A percentile compares a stretch with the other conserved stretches of the same genome.
Conservation (phyloP, 2,113 vertebrate species). For the Eonycteris spelaea region DNA sequence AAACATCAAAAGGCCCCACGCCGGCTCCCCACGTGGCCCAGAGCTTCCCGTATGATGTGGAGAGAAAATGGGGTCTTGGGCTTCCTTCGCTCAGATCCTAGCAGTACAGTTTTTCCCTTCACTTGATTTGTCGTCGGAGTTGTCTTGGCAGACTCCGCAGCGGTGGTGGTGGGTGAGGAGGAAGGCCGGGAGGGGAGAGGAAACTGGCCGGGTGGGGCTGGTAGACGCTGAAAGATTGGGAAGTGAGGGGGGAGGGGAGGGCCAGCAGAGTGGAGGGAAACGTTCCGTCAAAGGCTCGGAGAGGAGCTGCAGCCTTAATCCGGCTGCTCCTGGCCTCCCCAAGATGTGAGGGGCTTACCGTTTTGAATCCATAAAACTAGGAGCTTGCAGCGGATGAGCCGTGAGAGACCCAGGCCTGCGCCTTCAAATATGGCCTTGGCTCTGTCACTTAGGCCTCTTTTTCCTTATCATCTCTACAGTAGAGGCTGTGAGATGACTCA, state of each 20-base stretch:
- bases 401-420: background rate
- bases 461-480: background rate
- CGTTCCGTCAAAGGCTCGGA: background rate
- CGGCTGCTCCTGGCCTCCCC: fast-evolving
- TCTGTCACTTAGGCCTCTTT: background rate
- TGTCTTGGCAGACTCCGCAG: constrained; percentile 14
- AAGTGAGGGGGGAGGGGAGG: background rate
- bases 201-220: background rate
- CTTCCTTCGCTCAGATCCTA: constrained; percentile 28
- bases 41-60: constrained; percentile 30
- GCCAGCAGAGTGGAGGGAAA: fast-evolving
- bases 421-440: background rate
- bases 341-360: background rate
- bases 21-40: constrained; percentile 20
- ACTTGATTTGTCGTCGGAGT: constrained; percentile 41
- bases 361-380: background rate
- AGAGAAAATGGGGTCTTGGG: constrained; percentile 51
- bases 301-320: background rate
- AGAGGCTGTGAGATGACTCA: background rate
- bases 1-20: constrained; percentile 3
- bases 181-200: constrained; percentile 20
- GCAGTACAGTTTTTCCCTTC: constrained; percentile 38
- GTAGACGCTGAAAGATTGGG: background rate
- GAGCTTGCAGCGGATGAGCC: fast-evolving
- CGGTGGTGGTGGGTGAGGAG: background rate